Evolutionary conservation across 2,888 invertebrate genomes (phyloP), one percentile per base, ranked within the genome.

Genomic region (Macaria liturata): DNA sequence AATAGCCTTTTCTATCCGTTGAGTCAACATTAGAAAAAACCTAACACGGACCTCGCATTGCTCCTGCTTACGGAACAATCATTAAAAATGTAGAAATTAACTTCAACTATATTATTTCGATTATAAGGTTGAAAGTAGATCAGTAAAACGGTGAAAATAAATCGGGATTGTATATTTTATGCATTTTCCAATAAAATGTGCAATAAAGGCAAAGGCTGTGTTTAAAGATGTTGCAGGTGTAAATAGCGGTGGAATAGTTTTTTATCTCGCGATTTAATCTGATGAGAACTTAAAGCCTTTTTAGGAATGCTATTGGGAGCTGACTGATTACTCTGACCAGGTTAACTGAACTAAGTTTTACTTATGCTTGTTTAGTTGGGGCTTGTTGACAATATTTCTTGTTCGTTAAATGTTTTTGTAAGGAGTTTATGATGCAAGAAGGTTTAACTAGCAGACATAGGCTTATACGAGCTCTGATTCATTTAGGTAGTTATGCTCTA

Each of bases 1-100:
- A 78, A 73, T 81, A 76, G 79, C 83, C 81, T 74, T 80, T 75
- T 76, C 72, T 70, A 76, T 68, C 70, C 65, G 65, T 69, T 69
- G 64, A 69, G 72, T 70, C 52, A 65, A 64, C 62, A 47, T 56
- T 54, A 71, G 67, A 80, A 82, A 80, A 83, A 82, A 74, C 65
- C 63, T 66, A 71, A 75, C 74, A 75, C 66, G 66, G 54, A 53
- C 67, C 64, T 50, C 52, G 60, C 69, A 69, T 69, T 64, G 65
- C 67, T 61, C 57, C 66, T 67, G 57, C 55, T 65, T 72, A 67
- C 63, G 59, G 64, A 63, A 68, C 60, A 61, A 53, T 70, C 65
- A 69, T 68, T 66, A 68, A 66, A 53, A 59, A 51, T 5, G 39
- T 30, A 7, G 32, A 34, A 0, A 30, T 53, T 46, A 60, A 54